These are phyloP conservation scores for Orientallactaga bullata DNA, from an alignment of 2,113 vertebrate species.

Conservation along the genomic window DNA sequence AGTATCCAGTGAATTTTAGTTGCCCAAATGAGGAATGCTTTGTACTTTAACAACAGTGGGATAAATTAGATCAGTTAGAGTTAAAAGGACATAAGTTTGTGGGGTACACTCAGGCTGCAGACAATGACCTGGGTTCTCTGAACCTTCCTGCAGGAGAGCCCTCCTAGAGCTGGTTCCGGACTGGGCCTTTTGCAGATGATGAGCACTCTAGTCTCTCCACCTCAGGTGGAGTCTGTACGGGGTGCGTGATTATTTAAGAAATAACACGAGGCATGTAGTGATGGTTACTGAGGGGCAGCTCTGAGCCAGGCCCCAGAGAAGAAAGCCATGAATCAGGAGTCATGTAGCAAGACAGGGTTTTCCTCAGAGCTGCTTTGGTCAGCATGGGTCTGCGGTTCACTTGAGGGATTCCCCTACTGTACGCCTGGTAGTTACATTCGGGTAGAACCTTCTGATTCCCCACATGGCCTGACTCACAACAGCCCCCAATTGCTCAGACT, in stretches of 20 bases:
- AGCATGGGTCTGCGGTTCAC: conserved; percentile 57
- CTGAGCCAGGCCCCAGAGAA: conserved; percentile 44
- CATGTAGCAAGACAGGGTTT: conserved; percentile 82
- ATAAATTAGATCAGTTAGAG: neutral
- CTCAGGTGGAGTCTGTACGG: neutral
- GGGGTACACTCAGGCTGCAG: neutral
- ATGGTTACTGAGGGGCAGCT: conserved; percentile 25
- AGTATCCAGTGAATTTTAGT: neutral
- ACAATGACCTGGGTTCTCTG: neutral
- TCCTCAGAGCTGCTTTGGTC: conserved; percentile 61
- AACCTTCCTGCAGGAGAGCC: neutral
- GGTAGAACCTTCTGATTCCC: conserved; percentile 32
- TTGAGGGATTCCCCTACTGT: conserved; percentile 76
- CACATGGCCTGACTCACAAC: conserved; percentile 66
- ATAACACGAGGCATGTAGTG: neutral
- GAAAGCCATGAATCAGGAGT: conserved; percentile 78
- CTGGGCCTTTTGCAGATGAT: neutral
- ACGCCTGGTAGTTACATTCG: accelerated
- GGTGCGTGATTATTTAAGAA: conserved; percentile 9
- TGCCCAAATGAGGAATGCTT: neutral
- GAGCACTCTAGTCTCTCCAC: neutral
- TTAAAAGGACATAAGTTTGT: neutral
- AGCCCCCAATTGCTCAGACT: conserved; percentile 51
- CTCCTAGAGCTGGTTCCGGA: neutral
- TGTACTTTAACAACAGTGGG: neutral